A percentile compares a stretch with the other conserved stretches of the same genome.
Conservation (phyloP, 2,797 vertebrate genomes). For the Sciaenops ocellatus region DNA sequence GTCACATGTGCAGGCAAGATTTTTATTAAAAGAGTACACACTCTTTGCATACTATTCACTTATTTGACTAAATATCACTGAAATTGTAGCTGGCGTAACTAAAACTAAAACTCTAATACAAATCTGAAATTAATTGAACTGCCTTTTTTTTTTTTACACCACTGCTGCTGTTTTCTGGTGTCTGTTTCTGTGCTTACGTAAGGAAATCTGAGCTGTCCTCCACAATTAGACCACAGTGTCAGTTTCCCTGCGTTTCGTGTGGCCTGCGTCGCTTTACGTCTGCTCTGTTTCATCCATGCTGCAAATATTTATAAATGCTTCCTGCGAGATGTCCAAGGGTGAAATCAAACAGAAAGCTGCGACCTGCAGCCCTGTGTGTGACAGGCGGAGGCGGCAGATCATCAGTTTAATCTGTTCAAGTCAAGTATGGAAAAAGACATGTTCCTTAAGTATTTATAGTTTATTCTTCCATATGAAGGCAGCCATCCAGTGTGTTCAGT, state of each 20-base stretch:
- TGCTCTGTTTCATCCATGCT: constrained; percentile 38
- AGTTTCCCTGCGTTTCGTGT: background rate
- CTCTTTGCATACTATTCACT: background rate
- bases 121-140: background rate
- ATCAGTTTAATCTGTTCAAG: background rate
- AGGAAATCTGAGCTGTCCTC: background rate
- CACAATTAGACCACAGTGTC: background rate
- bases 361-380: background rate
- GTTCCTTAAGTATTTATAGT: background rate
- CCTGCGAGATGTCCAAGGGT: background rate
- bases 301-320: constrained; percentile 60
- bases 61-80: background rate
- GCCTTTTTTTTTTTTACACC: background rate
- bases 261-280: constrained; percentile 15
- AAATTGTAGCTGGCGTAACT: background rate
- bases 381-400: background rate
- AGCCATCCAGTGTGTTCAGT: background rate
- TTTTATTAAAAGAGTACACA: background rate
- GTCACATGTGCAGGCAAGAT: background rate
- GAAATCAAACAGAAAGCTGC: constrained; percentile 1
- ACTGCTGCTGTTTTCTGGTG: background rate
- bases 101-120: background rate
- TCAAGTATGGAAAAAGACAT: background rate
- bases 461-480: background rate
- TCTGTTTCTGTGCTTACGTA: background rate